These are phyloP conservation scores for Microctenopoma steveboyesi DNA, from an alignment of 2,797 vertebrate species.

Conservation along the genomic window DNA sequence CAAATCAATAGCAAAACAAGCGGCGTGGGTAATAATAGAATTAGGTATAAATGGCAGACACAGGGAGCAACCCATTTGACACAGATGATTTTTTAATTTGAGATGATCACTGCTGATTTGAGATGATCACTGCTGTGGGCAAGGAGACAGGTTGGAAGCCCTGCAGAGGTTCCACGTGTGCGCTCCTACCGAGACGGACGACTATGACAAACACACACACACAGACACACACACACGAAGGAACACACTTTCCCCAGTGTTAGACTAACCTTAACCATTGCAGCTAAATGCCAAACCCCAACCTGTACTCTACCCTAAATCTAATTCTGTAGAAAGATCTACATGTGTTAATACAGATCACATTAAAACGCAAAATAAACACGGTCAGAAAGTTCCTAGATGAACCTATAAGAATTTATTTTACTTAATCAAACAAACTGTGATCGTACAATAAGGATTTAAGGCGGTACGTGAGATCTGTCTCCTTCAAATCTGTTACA, in stretches of 20 bases:
- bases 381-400: background rate
- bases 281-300: too few species aligned
- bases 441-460: too few species aligned
- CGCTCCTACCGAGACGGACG: slow-evolving; percentile 12
- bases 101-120: slow-evolving; percentile 24
- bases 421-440: too few species aligned
- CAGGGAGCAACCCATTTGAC: slow-evolving; percentile 36
- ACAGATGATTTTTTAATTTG: slow-evolving; percentile 48
- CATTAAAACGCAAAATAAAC: background rate
- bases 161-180: slow-evolving; percentile 43
- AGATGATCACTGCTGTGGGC: slow-evolving; percentile 45
- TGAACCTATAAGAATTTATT: background rate
- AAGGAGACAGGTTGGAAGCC: slow-evolving; percentile 29
- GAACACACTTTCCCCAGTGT: too few species aligned
- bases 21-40: slow-evolving; percentile 33
- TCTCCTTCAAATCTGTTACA: too few species aligned
- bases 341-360: background rate
- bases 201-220: background rate
- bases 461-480: too few species aligned
- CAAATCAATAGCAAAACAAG: slow-evolving; percentile 36
- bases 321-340: too few species aligned
- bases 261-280: too few species aligned
- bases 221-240: background rate
- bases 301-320: too few species aligned
- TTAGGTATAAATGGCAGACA: slow-evolving; percentile 45